Evolutionary conservation across 2,797 vertebrate genomes (phyloP).

Genomic region (Thunnus albacares): DNA sequence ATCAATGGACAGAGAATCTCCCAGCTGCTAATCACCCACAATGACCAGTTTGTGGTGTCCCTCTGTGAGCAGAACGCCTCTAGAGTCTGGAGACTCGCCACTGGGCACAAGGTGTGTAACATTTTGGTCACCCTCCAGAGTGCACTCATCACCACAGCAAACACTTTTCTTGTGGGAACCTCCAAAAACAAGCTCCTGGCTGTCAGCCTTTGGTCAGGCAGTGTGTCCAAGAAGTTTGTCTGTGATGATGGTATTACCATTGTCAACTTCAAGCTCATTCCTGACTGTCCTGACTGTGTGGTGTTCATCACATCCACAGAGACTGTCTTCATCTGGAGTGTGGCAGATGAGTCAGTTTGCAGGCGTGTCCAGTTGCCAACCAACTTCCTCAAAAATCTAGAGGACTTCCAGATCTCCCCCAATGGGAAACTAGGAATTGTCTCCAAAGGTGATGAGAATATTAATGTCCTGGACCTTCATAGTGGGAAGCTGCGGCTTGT

Average conservation of each 20-base stretch:
- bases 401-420: slow-evolving; percentile 98
- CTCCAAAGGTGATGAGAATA: slow-evolving; percentile 96
- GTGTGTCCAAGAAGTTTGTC: slow-evolving; percentile 98
- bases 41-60: slow-evolving; percentile 99
- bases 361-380: slow-evolving; percentile 94
- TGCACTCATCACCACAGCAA: slow-evolving; percentile 96
- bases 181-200: slow-evolving; percentile 97
- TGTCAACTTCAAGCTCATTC: slow-evolving; percentile 95
- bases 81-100: slow-evolving; percentile 96
- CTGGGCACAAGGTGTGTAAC: slow-evolving; percentile 98
- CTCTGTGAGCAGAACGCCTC: slow-evolving; percentile 98
- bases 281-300: slow-evolving; percentile 96
- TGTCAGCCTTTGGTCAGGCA: slow-evolving; percentile 98
- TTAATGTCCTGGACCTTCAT: slow-evolving; percentile 96
- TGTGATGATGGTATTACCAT: slow-evolving; percentile 97
- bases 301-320: slow-evolving; percentile 97
- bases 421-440: slow-evolving; percentile 98
- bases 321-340: slow-evolving; percentile 97
- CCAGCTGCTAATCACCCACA: slow-evolving; percentile 97
- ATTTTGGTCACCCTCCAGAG: slow-evolving; percentile 97
- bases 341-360: slow-evolving; percentile 96
- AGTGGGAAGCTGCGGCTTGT: slow-evolving; percentile 96
- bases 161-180: slow-evolving; percentile 97
- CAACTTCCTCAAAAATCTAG: slow-evolving; percentile 95
- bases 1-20: slow-evolving; percentile 98